Conservation (phyloP, 2,888 invertebrate genomes). For the Trichogramma dendrolimi region DNA sequence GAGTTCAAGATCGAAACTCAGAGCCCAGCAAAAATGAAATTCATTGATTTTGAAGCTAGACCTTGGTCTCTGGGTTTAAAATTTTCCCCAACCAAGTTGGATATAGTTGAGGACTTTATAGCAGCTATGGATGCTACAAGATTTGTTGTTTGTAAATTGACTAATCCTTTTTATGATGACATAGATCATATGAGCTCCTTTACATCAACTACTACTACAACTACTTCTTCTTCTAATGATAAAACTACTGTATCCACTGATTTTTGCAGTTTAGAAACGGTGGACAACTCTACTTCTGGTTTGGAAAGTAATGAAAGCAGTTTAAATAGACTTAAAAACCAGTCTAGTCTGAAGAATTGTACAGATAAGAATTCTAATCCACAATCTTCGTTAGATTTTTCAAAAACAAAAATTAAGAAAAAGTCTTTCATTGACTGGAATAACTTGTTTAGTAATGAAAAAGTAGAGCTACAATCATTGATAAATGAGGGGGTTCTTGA, state of each 20-base stretch:
- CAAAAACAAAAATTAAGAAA: slow-evolving; percentile 30
- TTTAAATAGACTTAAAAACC: slow-evolving; percentile 14
- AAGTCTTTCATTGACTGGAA: slow-evolving; percentile 43
- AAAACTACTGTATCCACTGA: slow-evolving; percentile 44
- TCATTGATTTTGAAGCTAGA: slow-evolving; percentile 67
- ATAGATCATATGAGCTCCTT: slow-evolving; percentile 45
- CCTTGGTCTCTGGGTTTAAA: slow-evolving; percentile 64
- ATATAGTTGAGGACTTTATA: slow-evolving; percentile 66
- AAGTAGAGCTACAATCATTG: slow-evolving; percentile 39
- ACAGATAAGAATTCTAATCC: slow-evolving; percentile 35
- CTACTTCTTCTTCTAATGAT: slow-evolving; percentile 42
- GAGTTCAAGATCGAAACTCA: slow-evolving; percentile 64
- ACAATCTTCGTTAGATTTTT: slow-evolving; percentile 27
- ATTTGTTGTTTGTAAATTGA: slow-evolving; percentile 59
- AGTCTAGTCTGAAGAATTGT: slow-evolving; percentile 29
- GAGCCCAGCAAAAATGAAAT: slow-evolving; percentile 64
- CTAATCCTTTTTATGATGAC: slow-evolving; percentile 47
- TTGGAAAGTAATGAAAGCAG: slow-evolving; percentile 12
- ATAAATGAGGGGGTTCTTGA: slow-evolving; percentile 37
- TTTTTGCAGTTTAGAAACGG: slow-evolving; percentile 34
- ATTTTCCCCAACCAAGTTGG: slow-evolving; percentile 60
- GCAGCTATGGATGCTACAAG: slow-evolving; percentile 61
- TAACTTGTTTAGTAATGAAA: slow-evolving; percentile 40
- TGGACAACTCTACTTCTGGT: slow-evolving; percentile 26
- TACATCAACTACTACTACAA: slow-evolving; percentile 44